Base-by-base conservation (phyloP, 35 echinoderm and acorn worm genomes). In the Apostichopus japonicus region DNA sequence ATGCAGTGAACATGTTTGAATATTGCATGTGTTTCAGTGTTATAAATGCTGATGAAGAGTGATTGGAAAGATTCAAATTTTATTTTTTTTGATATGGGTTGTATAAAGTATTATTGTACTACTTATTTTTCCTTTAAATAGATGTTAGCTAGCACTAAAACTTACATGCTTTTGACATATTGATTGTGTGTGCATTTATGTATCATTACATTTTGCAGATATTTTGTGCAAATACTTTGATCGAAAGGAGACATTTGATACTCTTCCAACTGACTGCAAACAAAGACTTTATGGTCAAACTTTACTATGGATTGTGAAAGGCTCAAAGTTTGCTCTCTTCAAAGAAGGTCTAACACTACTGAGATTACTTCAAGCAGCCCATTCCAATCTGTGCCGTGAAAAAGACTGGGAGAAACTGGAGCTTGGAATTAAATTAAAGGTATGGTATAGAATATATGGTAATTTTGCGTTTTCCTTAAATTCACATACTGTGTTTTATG, bases 351-450 rank as follows among this genome's bases (percentile, higher is more conserved):
- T 89, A 23, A 89, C 62, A 54, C 13, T 72, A 24, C n/a, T 89
- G 24, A 22, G 21, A 6, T 25, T 65, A n/a, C 86, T 89, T 54
- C 57, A 73, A n/a, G 33, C 5, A 27, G 86, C 56, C 33, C 59
- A 89, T 53, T 24, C 63, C 5, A 23, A 72, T 7, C 56, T 89
- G 13, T 89, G 59, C 16, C 56, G 6, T 52, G 56, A 73, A 19
- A 25, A 54, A 54, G 86, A 89, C 24, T 89, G 86, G 86, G 27
- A 17, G 24, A 89, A 89, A 53, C 62, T 89, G 13, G 63, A 89
- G 27, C 63, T 89, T n/a, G 86, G 86, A 24, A 89, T 89, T 63
- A 67, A 89, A 25, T 73, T 89, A 44, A 89, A 89, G 86, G 86
- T 89, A 75, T 87, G 0, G 83, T 10, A 44, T 44, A 44, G 33